Evolutionary conservation across 2,797 vertebrate genomes (phyloP), one percentile per base, ranked within the genome.

Genomic region (Morus bassanus): DNA sequence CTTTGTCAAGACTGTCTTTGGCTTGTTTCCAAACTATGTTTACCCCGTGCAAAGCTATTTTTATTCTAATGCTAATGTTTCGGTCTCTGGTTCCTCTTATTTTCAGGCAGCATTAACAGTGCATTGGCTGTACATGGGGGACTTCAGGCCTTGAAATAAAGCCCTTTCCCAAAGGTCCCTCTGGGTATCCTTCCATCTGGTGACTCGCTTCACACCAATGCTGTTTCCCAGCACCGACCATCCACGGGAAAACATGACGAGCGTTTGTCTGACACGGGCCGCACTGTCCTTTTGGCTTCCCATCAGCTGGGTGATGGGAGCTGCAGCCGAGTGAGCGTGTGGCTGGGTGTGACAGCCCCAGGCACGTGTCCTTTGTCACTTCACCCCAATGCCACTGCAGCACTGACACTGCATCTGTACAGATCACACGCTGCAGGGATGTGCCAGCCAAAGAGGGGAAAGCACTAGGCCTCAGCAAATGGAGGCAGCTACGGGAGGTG

Each of bases 341-440:
- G 82, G 53, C 33, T 6, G 48, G 4, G 27, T 21, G 51, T 16
- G 76, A 28, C 64, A 67, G 37, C 41, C 48, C 41, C 12, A 0
- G 13, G 45, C 13, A 17, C 4, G 1, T 1, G 3, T 24, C 43
- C 56, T 60, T 19, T 2, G 18, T 78, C 39, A 0, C 65, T 28
- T 33, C 12, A 2, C 11, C 48, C 60, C 18, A 13, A 19, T 8
- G 3, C 27, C 25, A 1, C 33, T 10, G 75, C 75, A 11, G 46
- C 6, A 6, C 64, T 23, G 35, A 13, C 48, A 13, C 41, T 2
- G 65, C 24, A 1, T n/a, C 69, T 6, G 28, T 9, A 9, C 25
- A 7, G 45, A 8, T 16, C 30, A 2, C 65, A 18, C 3, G 1
- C 64, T 28, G 65, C 67, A 33, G 63, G 6, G 17, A 7, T 2